These are phyloP conservation scores for Cheilosia vulpina DNA, from an alignment of 2,888 invertebrate species.

Conservation along the genomic window DNA sequence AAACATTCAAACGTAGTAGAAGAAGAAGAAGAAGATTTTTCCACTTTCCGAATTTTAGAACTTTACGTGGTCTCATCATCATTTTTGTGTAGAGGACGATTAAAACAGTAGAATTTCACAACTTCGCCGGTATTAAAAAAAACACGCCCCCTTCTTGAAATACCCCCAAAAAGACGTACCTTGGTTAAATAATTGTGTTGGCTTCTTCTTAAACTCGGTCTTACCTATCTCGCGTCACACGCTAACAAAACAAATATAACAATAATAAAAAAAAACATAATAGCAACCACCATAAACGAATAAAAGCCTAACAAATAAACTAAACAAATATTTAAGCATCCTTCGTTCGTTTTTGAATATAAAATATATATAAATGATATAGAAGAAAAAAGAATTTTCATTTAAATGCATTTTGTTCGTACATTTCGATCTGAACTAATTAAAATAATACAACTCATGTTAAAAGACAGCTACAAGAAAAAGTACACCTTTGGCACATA, in stretches of 20 bases:
- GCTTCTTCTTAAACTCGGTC: neutral
- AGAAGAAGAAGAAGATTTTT: no score
- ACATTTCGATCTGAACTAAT: conserved; percentile 37
- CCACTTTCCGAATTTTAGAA: no score
- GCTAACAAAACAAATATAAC: neutral
- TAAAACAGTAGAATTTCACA: no score
- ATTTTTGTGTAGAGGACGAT: no score
- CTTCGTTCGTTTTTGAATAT: conserved; percentile 69
- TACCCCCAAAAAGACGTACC: no score
- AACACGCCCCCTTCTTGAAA: no score
- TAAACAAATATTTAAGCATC: conserved; percentile 74
- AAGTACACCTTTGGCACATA: conserved; percentile 55
- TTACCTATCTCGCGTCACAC: neutral
- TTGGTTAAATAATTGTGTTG: no score
- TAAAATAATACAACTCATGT: conserved; percentile 38
- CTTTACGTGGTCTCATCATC: no score
- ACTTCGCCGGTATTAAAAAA: no score
- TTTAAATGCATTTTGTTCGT: conserved; percentile 74
- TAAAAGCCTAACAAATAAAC: conserved; percentile 5
- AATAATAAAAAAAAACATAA: conserved; percentile 17
- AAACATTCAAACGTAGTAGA: no score
- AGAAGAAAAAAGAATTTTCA: conserved; percentile 36
- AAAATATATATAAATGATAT: conserved; percentile 8
- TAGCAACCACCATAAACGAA: conserved; percentile 10
- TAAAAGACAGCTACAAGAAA: conserved; percentile 33